Evolutionary conservation across 1,140 invertebrate genomes (phyloP).

Genomic region (Diploscapter pachys): DNA sequence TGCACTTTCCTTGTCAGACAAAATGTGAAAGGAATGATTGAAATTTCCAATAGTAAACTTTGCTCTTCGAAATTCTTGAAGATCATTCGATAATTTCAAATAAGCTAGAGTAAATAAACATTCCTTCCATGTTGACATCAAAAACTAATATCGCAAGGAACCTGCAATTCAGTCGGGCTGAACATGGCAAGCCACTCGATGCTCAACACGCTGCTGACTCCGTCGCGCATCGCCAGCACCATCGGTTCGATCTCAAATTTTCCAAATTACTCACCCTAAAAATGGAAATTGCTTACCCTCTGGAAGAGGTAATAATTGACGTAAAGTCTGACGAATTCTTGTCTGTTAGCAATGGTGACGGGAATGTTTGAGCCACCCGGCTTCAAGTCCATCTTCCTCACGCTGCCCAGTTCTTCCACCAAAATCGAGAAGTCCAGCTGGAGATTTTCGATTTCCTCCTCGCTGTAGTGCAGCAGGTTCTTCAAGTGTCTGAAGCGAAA

Average conservation of each 20-base stretch:
- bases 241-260: conserved; percentile 23
- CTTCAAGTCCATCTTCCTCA: conserved; percentile 25
- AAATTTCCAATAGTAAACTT: no score
- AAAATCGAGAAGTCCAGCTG: conserved; percentile 28
- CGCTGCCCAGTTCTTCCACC: conserved; percentile 13
- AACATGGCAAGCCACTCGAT: conserved; percentile 31
- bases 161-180: conserved; percentile 18
- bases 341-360: conserved; percentile 20
- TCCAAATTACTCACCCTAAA: not conserved
- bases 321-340: conserved; percentile 22
- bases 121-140: no score
- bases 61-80: no score
- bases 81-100: no score
- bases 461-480: conserved; percentile 1
- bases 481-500: conserved; percentile 13
- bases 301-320: conserved; percentile 26
- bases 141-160: not conserved
- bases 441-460: conserved; percentile 15
- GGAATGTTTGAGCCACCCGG: conserved; percentile 18
- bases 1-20: no score
- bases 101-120: no score
- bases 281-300: conserved; percentile 13
- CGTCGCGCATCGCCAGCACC: conserved; percentile 21
- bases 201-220: conserved; percentile 19
- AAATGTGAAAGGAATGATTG: no score